Percentiles rank a stretch among this genome's conserved stretches.
Evolutionary conservation across 2,888 invertebrate genomes (phyloP).

Genomic region (Mellilla xanthometata): DNA sequence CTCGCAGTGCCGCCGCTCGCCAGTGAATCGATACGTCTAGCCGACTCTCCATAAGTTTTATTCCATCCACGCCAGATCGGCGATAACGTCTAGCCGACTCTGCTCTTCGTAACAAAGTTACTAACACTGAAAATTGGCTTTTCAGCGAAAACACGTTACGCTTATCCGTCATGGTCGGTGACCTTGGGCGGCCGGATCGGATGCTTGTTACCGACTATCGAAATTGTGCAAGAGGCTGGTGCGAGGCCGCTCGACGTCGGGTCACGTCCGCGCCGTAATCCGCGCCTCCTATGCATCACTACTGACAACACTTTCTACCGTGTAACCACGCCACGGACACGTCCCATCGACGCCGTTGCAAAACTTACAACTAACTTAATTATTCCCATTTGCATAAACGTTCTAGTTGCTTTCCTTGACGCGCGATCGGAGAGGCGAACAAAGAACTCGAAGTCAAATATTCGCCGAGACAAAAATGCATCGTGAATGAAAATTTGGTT

Average conservation of each 20-base stretch:
- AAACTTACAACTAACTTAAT: conserved; percentile 38
- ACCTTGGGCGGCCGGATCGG: conserved; percentile 38
- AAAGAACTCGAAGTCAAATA: conserved; percentile 14
- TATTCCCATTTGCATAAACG: conserved; percentile 30
- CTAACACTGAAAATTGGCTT: conserved; percentile 19
- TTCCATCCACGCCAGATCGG: conserved; percentile 30
- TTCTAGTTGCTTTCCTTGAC: conserved; percentile 11
- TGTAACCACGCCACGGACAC: conserved; percentile 31
- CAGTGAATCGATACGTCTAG: conserved; percentile 50
- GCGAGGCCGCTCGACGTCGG: conserved; percentile 32
- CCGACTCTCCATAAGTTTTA: conserved; percentile 31
- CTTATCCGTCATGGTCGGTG: conserved; percentile 35
- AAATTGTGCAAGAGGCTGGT: conserved; percentile 45
- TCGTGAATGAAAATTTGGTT: conserved; percentile 21
- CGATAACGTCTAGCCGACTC: conserved; percentile 23
- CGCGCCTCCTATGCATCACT: conserved; percentile 37
- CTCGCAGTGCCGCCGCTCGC: conserved; percentile 15
- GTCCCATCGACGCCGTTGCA: conserved; percentile 37
- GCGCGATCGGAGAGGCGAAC: conserved; percentile 10
- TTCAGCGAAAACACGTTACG: conserved; percentile 23
- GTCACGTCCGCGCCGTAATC: conserved; percentile 42
- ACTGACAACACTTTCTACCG: conserved; percentile 52
- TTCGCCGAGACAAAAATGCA: conserved; percentile 15
- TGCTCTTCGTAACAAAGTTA: conserved; percentile 15
- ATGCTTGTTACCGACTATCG: conserved; percentile 35